phyloP scores from a whole-genome alignment of 2,797 vertebrate genomes.

The Gastrophryne carolinensis region DNA sequence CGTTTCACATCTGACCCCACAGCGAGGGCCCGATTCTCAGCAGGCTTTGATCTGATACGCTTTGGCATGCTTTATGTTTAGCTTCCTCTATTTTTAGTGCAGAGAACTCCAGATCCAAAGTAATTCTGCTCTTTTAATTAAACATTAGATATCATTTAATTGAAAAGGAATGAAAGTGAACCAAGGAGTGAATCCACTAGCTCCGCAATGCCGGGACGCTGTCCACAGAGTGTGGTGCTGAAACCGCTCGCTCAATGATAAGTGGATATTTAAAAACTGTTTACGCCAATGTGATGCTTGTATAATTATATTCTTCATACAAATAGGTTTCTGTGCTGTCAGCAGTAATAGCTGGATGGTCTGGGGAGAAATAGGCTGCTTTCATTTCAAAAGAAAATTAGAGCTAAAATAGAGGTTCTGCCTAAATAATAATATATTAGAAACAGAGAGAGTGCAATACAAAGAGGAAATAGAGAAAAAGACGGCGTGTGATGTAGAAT shows the following conservation, averaged over 20 bases:
- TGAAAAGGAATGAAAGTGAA: neutral
- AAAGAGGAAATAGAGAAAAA: neutral
- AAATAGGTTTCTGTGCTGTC: conserved; percentile 26
- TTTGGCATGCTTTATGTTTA: conserved; percentile 22
- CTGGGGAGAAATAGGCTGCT: conserved; percentile 18
- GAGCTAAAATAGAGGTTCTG: conserved; percentile 26
- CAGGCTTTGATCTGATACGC: conserved; percentile 14
- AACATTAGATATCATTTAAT: conserved; percentile 38
- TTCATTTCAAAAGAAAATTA: conserved; percentile 29
- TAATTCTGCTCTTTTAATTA: conserved; percentile 31
- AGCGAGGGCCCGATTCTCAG: neutral
- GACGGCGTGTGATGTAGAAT: neutral
- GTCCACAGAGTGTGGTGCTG: conserved; percentile 23
- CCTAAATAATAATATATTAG: conserved; percentile 31
- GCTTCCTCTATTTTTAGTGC: conserved; percentile 21
- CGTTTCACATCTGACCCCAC: conserved; percentile 17
- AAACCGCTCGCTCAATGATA: conserved; percentile 24
- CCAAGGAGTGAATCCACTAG: neutral
- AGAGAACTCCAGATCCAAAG: conserved; percentile 15
- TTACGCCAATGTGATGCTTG: conserved; percentile 33
- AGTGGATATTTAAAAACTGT: conserved; percentile 30
- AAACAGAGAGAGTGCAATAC: neutral
- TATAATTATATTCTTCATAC: conserved; percentile 26
- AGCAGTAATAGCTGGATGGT: conserved; percentile 37
- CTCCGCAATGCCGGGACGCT: neutral